Evolutionary conservation across 2,888 invertebrate genomes (phyloP), one percentile per base, ranked within the genome.

Genomic region (Eutolmus rufibarbis): DNA sequence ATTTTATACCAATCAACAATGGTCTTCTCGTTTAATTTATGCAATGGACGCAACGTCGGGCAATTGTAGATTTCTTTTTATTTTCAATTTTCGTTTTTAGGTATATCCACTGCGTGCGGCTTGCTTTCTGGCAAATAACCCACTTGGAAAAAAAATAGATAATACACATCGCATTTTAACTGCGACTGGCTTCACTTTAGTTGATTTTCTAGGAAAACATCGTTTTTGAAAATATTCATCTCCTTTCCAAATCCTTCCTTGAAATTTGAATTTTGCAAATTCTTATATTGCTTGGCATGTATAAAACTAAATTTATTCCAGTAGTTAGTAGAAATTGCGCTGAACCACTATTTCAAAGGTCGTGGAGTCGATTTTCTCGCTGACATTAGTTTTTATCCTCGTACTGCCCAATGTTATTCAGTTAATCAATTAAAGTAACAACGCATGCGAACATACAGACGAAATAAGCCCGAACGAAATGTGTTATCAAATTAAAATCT

Each of bases 111-210:
- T 28, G 57, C 9, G 56, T 81, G 66, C 57, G 57, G 57, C 82
- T 82, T 82, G 82, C 37, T 82, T 82, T 82, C 57, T 82, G 82
- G 82, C 51, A 82, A 79, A 79, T 79, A 79, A 66, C 28, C 66
- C 66, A 66, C 19, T 66, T 66, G 66, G 8, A 12, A 66, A 66
- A n/a, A 56, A 56, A 19, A 56, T 28, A 46, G 0, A 46, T 16
- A 16, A 46, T 46, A 66, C 12, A 28, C 23, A 28, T 66, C 66
- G 66, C 66, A 66, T 28, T 19, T 19, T 9, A 12, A 66, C 5
- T 19, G 66, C 28, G 66, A 4, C 66, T 66, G 28, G 66, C 66
- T 66, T 12, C 66, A 66, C 66, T 66, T 66, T 66, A 23, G 66
- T 66, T 28, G 66, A 66, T 66, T 66, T 66, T 19, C 12, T 66